A percentile compares a stretch with the other conserved stretches of the same genome.
Conservation (phyloP, 1,140 invertebrate genomes). For the Thalassaphorura encarpata region DNA sequence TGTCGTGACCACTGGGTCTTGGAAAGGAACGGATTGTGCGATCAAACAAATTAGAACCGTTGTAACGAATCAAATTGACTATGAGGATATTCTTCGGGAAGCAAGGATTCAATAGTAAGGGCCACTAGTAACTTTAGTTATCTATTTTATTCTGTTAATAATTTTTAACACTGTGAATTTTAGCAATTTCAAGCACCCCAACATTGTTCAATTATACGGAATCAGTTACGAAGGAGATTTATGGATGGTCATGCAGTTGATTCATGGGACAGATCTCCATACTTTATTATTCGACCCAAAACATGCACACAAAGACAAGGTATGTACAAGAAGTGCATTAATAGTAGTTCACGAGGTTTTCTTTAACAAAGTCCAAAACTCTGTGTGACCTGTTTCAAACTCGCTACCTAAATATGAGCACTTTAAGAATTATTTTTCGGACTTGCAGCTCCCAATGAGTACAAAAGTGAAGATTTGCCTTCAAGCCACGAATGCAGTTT, state of each 20-base stretch:
- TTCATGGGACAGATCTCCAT: not conserved
- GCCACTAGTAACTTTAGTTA: not conserved
- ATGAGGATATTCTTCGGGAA: not conserved
- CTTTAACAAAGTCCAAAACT: too few relatives aligned
- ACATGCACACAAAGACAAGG: not conserved
- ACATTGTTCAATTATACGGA: slow-evolving; percentile 1
- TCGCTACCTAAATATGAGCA: too few relatives aligned
- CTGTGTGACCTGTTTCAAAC: too few relatives aligned
- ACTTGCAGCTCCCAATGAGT: not conserved
- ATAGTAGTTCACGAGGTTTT: too few relatives aligned
- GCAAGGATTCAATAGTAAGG: slow-evolving; percentile 6
- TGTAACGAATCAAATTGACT: not conserved
- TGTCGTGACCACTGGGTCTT: not conserved
- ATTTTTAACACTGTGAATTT: not conserved
- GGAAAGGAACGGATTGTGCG: not conserved
- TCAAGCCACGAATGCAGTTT: not conserved
- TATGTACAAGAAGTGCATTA: not conserved
- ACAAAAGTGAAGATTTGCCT: not conserved
- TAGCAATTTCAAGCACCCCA: not conserved
- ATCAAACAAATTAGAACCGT: not conserved
- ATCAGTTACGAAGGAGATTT: not conserved
- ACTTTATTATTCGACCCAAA: not conserved
- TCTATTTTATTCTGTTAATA: not conserved
- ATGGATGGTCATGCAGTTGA: slow-evolving; percentile 3
- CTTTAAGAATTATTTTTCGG: too few relatives aligned